These are phyloP conservation scores for Microdon myrmicae DNA, from an alignment of 2,888 invertebrate genomes.

Conservation along the genomic window DNA sequence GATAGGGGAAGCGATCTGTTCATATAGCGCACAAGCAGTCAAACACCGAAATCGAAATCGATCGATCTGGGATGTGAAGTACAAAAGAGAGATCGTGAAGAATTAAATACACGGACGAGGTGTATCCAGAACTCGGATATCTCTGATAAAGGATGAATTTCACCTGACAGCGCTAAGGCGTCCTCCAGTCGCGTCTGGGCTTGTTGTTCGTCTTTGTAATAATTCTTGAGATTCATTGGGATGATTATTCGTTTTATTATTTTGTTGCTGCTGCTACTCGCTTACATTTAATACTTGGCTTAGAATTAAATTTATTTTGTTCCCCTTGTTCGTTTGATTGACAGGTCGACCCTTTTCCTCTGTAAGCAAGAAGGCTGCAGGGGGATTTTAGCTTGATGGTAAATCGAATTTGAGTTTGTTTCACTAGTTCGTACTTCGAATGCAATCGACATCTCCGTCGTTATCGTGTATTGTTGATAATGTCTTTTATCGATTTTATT, in stretches of 20 bases:
- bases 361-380: not conserved
- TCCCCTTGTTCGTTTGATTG: constrained; percentile 38
- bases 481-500: constrained; percentile 44
- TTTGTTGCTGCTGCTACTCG: not conserved
- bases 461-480: constrained; percentile 40
- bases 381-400: constrained; percentile 8
- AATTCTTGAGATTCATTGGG: constrained; percentile 40
- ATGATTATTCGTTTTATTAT: constrained; percentile 30
- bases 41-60: constrained; percentile 12
- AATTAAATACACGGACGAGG: constrained; percentile 27
- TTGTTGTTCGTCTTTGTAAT: constrained; percentile 28
- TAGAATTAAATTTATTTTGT: constrained; percentile 19
- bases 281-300: constrained; percentile 16
- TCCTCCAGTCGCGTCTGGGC: constrained; percentile 43
- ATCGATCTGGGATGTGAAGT: constrained; percentile 21
- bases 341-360: constrained; percentile 33
- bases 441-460: not conserved
- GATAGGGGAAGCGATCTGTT: constrained; percentile 24
- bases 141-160: constrained; percentile 35
- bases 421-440: constrained; percentile 18
- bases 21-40: constrained; percentile 29
- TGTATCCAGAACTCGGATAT: constrained; percentile 1
- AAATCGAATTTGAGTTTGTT: constrained; percentile 17
- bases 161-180: constrained; percentile 37
- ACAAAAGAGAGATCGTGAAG: constrained; percentile 34